Conservation (phyloP, 2,797 vertebrate species). For the Myotis findleyi region DNA sequence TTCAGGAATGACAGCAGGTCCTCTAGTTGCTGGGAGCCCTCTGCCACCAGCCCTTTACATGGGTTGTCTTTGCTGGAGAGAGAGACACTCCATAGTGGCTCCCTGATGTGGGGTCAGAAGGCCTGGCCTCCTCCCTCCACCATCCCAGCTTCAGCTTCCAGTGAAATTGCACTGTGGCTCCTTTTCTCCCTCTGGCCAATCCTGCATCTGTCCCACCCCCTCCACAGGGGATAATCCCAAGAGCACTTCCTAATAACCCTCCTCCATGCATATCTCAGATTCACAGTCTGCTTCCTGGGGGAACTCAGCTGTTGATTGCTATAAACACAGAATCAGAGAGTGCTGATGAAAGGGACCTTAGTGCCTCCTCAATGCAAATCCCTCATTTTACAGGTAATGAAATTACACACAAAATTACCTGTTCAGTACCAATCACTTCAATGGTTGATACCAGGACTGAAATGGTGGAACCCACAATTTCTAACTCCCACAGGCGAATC, state of each 20-base stretch:
- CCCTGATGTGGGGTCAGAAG: background rate
- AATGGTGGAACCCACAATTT: background rate
- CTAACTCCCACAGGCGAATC: background rate
- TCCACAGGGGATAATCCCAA: background rate
- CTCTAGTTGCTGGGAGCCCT: background rate
- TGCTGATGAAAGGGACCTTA: background rate
- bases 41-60: background rate
- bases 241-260: background rate
- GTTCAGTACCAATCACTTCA: background rate
- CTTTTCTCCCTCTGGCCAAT: background rate
- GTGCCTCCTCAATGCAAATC: background rate
- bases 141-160: background rate
- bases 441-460: background rate
- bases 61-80: background rate
- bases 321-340: background rate
- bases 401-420: background rate
- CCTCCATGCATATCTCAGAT: background rate
- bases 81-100: background rate
- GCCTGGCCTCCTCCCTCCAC: background rate
- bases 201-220: background rate
- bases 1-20: background rate
- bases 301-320: background rate
- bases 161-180: background rate
- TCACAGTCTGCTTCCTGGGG: background rate
- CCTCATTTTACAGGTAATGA: background rate